Percentiles rank a stretch among this genome's conserved stretches.
Evolutionary conservation across 2,888 invertebrate genomes (phyloP).

Genomic region (Kuschelorhynchus macadamiae): DNA sequence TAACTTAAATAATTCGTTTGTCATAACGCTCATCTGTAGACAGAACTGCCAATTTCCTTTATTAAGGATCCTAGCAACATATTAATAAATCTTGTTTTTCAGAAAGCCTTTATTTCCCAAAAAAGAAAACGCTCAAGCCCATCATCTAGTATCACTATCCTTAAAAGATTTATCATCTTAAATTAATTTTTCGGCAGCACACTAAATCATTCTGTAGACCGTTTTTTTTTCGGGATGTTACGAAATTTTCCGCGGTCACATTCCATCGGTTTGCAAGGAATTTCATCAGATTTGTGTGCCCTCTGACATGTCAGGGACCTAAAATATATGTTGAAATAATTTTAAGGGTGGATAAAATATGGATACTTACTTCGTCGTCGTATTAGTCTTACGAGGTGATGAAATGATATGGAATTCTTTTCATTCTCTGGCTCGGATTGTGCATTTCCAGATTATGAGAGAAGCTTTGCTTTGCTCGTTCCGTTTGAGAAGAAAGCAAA

Average conservation of each 20-base stretch:
- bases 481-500: not conserved
- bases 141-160: no score
- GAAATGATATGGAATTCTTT: conserved; percentile 28
- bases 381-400: conserved; percentile 11
- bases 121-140: no score
- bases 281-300: conserved; percentile 45
- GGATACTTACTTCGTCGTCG: conserved; percentile 28
- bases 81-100: no score
- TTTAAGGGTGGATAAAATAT: conserved; percentile 44
- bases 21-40: no score
- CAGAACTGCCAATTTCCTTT: no score
- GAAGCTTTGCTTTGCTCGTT: not conserved
- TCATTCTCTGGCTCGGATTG: not conserved
- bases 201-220: conserved; percentile 22
- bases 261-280: conserved; percentile 45
- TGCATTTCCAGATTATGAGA: not conserved
- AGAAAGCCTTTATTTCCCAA: no score
- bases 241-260: conserved; percentile 29
- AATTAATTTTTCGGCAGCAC: conserved; percentile 18
- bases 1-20: no score
- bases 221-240: conserved; percentile 24
- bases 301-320: conserved; percentile 30
- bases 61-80: no score
- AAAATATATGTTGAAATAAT: conserved; percentile 43
- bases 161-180: no score